Evolutionary conservation across 2,888 invertebrate species (phyloP).

Genomic region (Spilarctia lutea): DNA sequence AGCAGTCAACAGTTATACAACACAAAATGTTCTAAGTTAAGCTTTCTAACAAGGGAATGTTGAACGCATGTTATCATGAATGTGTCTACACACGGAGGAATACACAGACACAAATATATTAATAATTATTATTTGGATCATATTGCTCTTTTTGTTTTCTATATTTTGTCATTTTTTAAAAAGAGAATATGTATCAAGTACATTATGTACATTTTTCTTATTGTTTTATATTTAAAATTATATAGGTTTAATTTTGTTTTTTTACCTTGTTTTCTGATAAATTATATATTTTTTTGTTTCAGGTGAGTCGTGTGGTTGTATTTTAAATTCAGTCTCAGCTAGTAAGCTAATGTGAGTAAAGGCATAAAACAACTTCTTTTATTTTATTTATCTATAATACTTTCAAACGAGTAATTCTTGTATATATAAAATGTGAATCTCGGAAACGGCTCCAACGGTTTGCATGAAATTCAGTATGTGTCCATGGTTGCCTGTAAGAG

Average conservation of each 20-base stretch:
- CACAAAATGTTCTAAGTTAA: too few species aligned
- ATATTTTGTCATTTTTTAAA: too few species aligned
- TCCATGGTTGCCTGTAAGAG: too few species aligned
- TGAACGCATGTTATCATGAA: background rate
- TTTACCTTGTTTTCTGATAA: background rate
- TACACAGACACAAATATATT: background rate
- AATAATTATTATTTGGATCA: too few species aligned
- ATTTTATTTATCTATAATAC: background rate
- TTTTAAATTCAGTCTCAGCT: background rate
- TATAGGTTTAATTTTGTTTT: background rate
- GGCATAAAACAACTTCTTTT: background rate
- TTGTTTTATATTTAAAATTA: background rate
- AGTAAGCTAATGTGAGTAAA: background rate
- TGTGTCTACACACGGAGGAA: background rate
- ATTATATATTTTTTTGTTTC: slow-evolving; percentile 32
- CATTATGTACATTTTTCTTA: too few species aligned
- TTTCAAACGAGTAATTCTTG: too few species aligned
- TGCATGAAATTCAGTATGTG: too few species aligned
- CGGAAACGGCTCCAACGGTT: too few species aligned
- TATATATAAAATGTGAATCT: too few species aligned
- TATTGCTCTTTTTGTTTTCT: too few species aligned
- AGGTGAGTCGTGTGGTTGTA: slow-evolving; percentile 27
- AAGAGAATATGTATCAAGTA: too few species aligned
- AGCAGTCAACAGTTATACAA: too few species aligned
- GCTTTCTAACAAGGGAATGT: background rate